phyloP scores from a whole-genome alignment of 2,888 invertebrate genomes.

The Drosophila meridiana region DNA sequence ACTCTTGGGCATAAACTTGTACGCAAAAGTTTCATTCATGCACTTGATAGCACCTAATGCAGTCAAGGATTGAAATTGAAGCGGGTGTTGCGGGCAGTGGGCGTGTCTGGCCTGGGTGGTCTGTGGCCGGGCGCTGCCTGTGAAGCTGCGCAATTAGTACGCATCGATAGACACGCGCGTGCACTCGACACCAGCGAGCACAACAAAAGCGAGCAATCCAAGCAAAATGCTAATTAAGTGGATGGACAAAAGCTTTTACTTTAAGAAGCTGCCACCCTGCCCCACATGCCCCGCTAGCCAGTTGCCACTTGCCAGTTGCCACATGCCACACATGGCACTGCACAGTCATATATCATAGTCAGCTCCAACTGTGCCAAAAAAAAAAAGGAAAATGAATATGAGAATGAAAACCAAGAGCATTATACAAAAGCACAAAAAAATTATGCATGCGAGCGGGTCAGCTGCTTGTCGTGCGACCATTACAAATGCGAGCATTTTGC shows the following conservation, averaged over 20 bases:
- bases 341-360: constrained; percentile 76
- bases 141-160: constrained; percentile 76
- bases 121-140: constrained; percentile 6
- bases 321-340: constrained; percentile 38
- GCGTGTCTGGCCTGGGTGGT: not conserved
- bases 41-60: constrained; percentile 67
- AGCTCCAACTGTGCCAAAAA: constrained; percentile 60
- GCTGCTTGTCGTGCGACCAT: constrained; percentile 45
- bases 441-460: constrained; percentile 63
- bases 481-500: constrained; percentile 57
- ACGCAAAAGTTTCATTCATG: constrained; percentile 59
- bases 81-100: constrained; percentile 12
- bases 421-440: constrained; percentile 30
- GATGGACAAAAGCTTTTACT: constrained; percentile 43
- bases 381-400: not conserved
- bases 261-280: constrained; percentile 26
- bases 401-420: not conserved
- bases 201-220: constrained; percentile 60
- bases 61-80: constrained; percentile 55
- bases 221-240: constrained; percentile 79
- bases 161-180: constrained; percentile 80
- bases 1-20: constrained; percentile 45
- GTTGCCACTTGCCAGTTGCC: constrained; percentile 17
- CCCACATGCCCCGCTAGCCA: constrained; percentile 26
- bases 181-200: constrained; percentile 62